A percentile compares a stretch with the other conserved stretches of the same genome.
Evolutionary conservation across 1,140 invertebrate species (phyloP).

Genomic region (Campodea augens): DNA sequence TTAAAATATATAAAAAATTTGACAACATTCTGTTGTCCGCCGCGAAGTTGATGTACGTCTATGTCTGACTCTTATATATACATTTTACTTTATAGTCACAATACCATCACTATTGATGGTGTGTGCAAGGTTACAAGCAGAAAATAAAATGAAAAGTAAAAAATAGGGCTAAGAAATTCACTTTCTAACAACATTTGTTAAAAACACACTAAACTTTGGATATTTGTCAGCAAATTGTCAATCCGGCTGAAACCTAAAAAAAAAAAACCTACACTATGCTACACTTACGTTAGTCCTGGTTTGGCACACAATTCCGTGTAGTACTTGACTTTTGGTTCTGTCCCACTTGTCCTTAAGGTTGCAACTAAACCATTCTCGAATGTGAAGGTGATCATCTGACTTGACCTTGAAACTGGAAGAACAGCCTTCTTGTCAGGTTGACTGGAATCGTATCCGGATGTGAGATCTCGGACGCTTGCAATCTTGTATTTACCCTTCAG

Average conservation of each 20-base stretch:
- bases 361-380: slow-evolving; percentile 71
- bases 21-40: no score
- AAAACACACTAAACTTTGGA: no score
- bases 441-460: slow-evolving; percentile 65
- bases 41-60: no score
- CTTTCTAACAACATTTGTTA: no score
- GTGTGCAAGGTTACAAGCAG: no score
- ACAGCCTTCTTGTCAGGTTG: slow-evolving; percentile 48
- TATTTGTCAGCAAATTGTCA: not conserved
- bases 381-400: slow-evolving; percentile 92
- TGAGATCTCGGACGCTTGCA: slow-evolving; percentile 61
- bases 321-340: slow-evolving; percentile 97
- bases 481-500: slow-evolving; percentile 51
- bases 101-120: no score
- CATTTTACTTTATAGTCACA: no score
- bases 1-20: no score
- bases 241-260: slow-evolving; percentile 3
- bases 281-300: slow-evolving; percentile 40
- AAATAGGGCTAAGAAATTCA: no score
- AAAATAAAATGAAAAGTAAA: no score
- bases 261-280: no score
- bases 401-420: slow-evolving; percentile 52
- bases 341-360: slow-evolving; percentile 89
- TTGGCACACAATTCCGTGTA: slow-evolving; percentile 74
- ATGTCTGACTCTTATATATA: no score